phyloP scores from a whole-genome alignment of 2,888 invertebrate genomes.

The Drosophila neotestacea region DNA sequence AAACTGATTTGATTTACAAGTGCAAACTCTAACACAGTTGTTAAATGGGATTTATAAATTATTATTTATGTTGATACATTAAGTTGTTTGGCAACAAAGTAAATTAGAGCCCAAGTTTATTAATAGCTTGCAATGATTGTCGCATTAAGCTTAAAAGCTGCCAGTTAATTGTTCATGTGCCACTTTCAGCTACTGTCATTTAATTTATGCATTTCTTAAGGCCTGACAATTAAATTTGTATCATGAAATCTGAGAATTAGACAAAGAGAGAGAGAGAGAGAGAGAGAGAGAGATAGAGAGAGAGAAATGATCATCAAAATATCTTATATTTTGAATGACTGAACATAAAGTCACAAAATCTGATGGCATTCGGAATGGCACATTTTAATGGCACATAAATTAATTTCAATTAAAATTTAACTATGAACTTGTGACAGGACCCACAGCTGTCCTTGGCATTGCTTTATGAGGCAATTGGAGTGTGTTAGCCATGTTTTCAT shows the following conservation, averaged over 20 bases:
- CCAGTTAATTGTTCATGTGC: slow-evolving; percentile 1
- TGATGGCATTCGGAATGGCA: slow-evolving; percentile 10
- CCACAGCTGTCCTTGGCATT: slow-evolving; percentile 33
- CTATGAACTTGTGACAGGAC: slow-evolving; percentile 16
- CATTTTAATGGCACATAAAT: slow-evolving; percentile 42
- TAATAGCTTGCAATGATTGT: background rate
- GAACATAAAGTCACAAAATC: slow-evolving; percentile 20
- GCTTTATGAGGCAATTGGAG: slow-evolving; percentile 42
- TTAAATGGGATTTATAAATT: background rate
- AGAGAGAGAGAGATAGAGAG: background rate
- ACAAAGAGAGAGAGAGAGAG: background rate
- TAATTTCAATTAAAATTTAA: slow-evolving; percentile 53
- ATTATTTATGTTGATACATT: background rate
- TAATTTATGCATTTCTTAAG: slow-evolving; percentile 4
- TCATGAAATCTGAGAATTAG: background rate
- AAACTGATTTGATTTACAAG: background rate
- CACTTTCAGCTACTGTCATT: background rate
- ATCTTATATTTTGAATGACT: slow-evolving; percentile 14
- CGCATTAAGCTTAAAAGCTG: slow-evolving; percentile 1
- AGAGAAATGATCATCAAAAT: background rate
- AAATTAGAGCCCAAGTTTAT: background rate
- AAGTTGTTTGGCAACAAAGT: background rate
- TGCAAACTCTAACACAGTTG: background rate
- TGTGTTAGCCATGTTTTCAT: slow-evolving; percentile 17
- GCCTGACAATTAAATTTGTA: slow-evolving; percentile 14